These are phyloP conservation scores for Halcyon leucocephala DNA, from an alignment of 2,797 vertebrate species.

Conservation along the genomic window DNA sequence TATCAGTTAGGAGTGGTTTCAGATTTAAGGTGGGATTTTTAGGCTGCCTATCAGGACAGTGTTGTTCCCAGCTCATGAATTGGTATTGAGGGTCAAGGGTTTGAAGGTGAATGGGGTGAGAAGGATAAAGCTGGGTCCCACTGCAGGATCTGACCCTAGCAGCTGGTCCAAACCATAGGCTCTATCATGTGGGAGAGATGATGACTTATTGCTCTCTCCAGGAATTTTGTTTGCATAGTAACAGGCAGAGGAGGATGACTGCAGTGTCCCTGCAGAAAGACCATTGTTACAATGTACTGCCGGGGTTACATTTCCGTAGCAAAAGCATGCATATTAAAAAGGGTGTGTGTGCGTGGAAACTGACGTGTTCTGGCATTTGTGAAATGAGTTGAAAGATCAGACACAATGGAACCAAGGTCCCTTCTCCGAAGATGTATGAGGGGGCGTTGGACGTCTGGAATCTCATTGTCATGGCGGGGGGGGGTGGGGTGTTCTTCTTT, in stretches of 20 bases:
- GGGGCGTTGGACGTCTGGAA: not conserved
- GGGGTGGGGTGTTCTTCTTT: not conserved
- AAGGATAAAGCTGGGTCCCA: not conserved
- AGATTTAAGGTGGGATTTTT: not conserved
- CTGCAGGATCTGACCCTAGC: not conserved
- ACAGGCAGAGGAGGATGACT: not conserved
- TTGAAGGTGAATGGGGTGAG: not conserved
- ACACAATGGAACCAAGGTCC: slow-evolving; percentile 42
- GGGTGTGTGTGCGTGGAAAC: not conserved
- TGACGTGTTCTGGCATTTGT: not conserved
- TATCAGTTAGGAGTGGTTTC: not conserved
- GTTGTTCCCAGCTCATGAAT: fast-evolving
- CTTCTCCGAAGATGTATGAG: slow-evolving; percentile 29
- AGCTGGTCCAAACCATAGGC: not conserved
- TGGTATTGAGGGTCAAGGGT: not conserved
- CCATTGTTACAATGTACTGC: not conserved
- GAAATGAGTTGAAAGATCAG: not conserved
- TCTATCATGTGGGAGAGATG: not conserved
- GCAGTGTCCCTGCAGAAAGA: slow-evolving; percentile 31
- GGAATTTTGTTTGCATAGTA: slow-evolving; percentile 41
- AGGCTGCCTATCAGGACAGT: not conserved
- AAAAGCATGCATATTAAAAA: slow-evolving; percentile 26
- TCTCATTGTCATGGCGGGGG: not conserved
- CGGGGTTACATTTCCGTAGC: not conserved
- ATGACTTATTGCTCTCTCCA: slow-evolving; percentile 32